These are phyloP conservation scores for Neria commutata DNA, from an alignment of 2,888 invertebrate species.

Conservation along the genomic window DNA sequence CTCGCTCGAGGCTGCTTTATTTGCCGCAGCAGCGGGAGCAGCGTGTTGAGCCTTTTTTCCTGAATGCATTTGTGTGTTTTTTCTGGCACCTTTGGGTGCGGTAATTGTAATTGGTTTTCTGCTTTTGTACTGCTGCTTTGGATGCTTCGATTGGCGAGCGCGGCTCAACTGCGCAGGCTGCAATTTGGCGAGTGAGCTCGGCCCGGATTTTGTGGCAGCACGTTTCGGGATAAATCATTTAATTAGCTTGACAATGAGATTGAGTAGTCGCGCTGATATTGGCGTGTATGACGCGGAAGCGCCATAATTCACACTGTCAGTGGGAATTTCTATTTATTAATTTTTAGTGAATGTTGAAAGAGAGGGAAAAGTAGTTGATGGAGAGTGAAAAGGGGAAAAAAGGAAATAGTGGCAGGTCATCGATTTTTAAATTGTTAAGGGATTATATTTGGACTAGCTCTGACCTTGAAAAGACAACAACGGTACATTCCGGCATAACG, in stretches of 20 bases:
- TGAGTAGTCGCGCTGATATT: not conserved
- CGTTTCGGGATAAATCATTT: slow-evolving; percentile 54
- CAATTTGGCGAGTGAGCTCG: slow-evolving; percentile 15
- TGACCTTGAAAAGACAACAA: no score
- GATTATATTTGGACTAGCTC: no score
- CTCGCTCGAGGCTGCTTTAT: slow-evolving; percentile 23
- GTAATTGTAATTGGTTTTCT: slow-evolving; percentile 53
- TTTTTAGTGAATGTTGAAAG: no score
- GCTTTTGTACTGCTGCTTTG: slow-evolving; percentile 4
- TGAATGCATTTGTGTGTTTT: slow-evolving; percentile 21
- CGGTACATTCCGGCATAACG: no score
- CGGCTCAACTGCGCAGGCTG: no score
- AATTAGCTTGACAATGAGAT: slow-evolving; percentile 48
- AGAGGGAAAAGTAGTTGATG: no score
- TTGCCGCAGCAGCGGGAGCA: slow-evolving; percentile 15
- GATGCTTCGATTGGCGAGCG: not conserved
- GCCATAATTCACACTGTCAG: not conserved
- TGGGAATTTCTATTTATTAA: no score
- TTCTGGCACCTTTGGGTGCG: slow-evolving; percentile 55
- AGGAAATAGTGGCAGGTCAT: no score
- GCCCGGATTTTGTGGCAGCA: slow-evolving; percentile 32
- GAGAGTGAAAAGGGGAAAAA: no score
- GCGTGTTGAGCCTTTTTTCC: not conserved
- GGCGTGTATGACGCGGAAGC: not conserved
- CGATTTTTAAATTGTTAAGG: no score